phyloP scores from a whole-genome alignment of 2,113 vertebrate genomes.

The Erpornis zantholeuca region DNA sequence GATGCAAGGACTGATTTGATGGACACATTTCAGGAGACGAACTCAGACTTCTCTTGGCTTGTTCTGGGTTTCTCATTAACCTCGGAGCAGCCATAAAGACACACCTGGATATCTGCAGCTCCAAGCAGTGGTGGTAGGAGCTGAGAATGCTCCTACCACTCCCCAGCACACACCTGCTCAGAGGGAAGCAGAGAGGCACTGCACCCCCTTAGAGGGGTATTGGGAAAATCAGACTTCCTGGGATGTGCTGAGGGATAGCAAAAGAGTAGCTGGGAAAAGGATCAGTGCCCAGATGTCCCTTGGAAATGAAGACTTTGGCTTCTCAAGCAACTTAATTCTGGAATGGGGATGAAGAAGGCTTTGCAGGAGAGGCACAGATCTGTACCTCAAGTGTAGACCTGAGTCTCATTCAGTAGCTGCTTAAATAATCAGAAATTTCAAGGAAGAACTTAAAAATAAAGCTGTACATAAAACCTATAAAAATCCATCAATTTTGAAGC shows the following conservation, averaged over 20 bases:
- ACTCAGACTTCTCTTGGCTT: background rate
- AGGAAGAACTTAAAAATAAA: background rate
- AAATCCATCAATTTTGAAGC: background rate
- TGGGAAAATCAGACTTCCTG: background rate
- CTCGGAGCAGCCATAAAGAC: background rate
- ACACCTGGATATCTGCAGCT: background rate
- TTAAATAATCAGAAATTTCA: background rate
- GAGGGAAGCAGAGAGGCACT: background rate
- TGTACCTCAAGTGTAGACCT: background rate
- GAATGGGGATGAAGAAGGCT: background rate
- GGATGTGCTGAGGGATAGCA: background rate
- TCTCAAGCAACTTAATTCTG: background rate
- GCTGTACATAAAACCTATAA: background rate
- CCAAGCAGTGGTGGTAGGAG: background rate
- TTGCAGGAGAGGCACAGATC: background rate
- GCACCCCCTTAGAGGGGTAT: rapidly evolving
- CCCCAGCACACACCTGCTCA: background rate
- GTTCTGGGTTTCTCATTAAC: background rate
- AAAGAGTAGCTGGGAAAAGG: background rate
- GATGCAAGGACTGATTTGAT: background rate
- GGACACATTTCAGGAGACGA: background rate
- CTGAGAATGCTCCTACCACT: background rate
- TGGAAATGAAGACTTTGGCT: background rate
- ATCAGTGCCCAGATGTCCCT: background rate
- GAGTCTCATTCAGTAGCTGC: background rate